Evolutionary conservation across 2,888 invertebrate species (phyloP).

Genomic region (Zeuzera pyrina): DNA sequence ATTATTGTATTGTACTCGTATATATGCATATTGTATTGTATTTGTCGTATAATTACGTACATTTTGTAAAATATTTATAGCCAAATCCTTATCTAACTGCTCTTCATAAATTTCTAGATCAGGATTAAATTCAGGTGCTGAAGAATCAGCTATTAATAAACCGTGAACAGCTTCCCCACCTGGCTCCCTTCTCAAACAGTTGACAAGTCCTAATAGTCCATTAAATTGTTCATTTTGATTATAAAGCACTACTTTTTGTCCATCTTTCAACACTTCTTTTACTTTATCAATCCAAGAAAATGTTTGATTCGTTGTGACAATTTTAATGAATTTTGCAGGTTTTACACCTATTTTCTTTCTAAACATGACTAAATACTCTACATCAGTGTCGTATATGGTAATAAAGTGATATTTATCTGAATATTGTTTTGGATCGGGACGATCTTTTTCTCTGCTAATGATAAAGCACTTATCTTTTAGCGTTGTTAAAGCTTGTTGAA

Average conservation of each 20-base stretch:
- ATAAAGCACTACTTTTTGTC: constrained; percentile 75
- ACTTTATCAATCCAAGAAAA: constrained; percentile 70
- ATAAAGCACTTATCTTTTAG: constrained; percentile 75
- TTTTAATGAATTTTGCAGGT: constrained; percentile 59
- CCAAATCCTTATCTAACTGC: constrained; percentile 81
- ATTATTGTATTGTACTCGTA: background rate
- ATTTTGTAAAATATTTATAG: constrained; percentile 82
- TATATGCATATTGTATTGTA: background rate
- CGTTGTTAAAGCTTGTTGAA: constrained; percentile 55
- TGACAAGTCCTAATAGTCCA: constrained; percentile 91
- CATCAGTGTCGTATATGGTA: constrained; percentile 55
- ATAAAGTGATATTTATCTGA: constrained; percentile 62
- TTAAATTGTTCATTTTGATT: constrained; percentile 77
- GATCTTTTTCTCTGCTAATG: constrained; percentile 71
- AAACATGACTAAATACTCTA: constrained; percentile 69
- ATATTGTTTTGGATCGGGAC: constrained; percentile 51
- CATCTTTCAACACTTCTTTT: constrained; percentile 53
- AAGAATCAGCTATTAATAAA: constrained; percentile 75
- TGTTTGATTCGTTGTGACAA: constrained; percentile 42
- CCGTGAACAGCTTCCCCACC: constrained; percentile 78
- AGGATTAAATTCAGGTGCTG: constrained; percentile 77
- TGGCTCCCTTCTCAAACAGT: constrained; percentile 87
- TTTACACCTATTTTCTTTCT: constrained; percentile 58
- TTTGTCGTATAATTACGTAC: constrained; percentile 35
- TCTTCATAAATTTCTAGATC: constrained; percentile 76